Base-by-base conservation (phyloP, 2,113 vertebrate species). In the Cyprinodon brontotheroides region DNA sequence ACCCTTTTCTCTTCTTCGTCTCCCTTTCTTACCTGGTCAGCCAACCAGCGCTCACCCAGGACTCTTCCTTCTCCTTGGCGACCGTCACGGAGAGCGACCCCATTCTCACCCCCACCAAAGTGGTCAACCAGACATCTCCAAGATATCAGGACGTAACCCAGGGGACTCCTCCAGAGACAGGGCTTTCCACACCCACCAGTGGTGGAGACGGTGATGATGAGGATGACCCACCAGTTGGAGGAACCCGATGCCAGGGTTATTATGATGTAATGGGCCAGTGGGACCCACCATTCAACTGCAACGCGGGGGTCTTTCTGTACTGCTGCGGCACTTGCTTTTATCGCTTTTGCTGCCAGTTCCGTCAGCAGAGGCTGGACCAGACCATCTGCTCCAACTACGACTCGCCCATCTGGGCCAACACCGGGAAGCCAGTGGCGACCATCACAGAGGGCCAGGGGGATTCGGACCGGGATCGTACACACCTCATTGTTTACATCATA, bases 261-360 rank as follows among this genome's bases (percentile, higher is more conserved):
- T 99, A 98, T 76, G 98, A 99, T 74, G 97, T 98, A 71, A 99
- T 99, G 97, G 98, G 97, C 68, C 98, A 99, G 78, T 99, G 98
- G 98, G 98, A 99, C 85, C 97, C 97, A 0, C 97, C 98, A 0
- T 98, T 99, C 93, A 98, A 97, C 90, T 99, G 98, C 92, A 99
- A 97, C 80, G 96, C 95, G 0, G 96, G 96, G 36, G 94, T 96
- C 86, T 99, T 98, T 74, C 93, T 95, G 48, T 96, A 96, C 93
- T 99, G 98, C 92, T 99, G 98, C 29, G 98, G 98, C 29, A 99
- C 98, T 78, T 99, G 98, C 78, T 97, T 97, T 90, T 98, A 98
- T 85, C 97, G 98, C 70, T 99, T 98, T 93, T 99, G 97, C 93
- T 99, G 98, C 92, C 96, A 97, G 92, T 97, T 98, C 93, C 94